These are phyloP conservation scores for Scolanthus callimorphus DNA, from an alignment of 92 coral and sea anemone species.

Conservation along the genomic window DNA sequence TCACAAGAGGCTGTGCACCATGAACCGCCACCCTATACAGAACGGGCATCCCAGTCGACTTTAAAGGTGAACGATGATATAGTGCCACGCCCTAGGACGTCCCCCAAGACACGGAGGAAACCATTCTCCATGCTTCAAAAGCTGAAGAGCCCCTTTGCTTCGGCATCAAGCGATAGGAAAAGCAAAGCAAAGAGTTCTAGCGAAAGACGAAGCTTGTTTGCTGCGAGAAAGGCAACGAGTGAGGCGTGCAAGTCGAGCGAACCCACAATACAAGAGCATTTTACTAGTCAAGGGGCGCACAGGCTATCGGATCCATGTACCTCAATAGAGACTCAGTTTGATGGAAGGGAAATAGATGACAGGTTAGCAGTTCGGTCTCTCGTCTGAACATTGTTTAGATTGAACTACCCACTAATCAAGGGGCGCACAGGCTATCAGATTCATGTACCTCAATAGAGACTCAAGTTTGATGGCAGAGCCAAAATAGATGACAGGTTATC, in stretches of 20 bases:
- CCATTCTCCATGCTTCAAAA: conserved; percentile 71
- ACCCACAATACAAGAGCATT: background rate
- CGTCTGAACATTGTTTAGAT: too few relatives aligned
- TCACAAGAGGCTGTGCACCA: conserved; percentile 49
- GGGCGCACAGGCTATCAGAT: conserved; percentile 2
- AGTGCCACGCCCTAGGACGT: conserved; percentile 44
- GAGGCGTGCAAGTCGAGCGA: conserved; percentile 13
- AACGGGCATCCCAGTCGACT: conserved; percentile 36
- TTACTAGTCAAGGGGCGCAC: background rate
- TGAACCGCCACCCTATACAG: conserved; percentile 84
- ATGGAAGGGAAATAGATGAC: too few relatives aligned
- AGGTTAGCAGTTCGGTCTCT: too few relatives aligned
- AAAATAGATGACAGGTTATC: too few relatives aligned
- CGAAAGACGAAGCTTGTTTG: conserved; percentile 66
- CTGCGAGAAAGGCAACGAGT: conserved; percentile 39
- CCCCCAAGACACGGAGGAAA: conserved; percentile 50
- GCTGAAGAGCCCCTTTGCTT: conserved; percentile 64
- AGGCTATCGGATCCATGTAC: background rate
- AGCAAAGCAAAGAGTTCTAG: conserved; percentile 34
- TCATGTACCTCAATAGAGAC: background rate
- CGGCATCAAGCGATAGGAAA: conserved; percentile 23
- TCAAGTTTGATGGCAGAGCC: too few relatives aligned
- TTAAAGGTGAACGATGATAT: conserved; percentile 72
- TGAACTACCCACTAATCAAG: background rate
- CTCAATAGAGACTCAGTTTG: conserved; percentile 1